phyloP scores from a whole-genome alignment of 2,113 vertebrate species.

The Nothoprocta pentlandii region DNA sequence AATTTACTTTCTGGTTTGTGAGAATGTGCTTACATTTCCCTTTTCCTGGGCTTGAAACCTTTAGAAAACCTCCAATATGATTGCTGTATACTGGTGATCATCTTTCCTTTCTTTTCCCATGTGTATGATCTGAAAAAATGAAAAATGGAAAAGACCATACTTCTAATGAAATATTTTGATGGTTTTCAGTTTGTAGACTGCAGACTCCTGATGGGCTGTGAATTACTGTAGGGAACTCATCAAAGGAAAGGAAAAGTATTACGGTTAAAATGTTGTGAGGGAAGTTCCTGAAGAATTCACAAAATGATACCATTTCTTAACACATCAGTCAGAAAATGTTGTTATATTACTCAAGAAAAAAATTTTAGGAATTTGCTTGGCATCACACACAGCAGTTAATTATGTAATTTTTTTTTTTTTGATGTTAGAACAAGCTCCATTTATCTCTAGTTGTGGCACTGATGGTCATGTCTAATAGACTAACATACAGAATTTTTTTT shows the following conservation, averaged over 20 bases:
- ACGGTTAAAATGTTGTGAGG: not conserved
- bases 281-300: not conserved
- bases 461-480: not conserved
- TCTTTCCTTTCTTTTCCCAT: not conserved
- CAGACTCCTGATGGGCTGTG: not conserved
- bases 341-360: not conserved
- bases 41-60: not conserved
- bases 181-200: fast-evolving
- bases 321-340: not conserved
- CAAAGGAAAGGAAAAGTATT: not conserved
- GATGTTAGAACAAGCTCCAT: not conserved
- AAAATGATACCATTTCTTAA: not conserved
- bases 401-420: not conserved
- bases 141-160: not conserved
- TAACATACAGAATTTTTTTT: not conserved
- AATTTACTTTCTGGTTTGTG: not conserved
- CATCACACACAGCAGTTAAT: not conserved
- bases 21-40: not conserved
- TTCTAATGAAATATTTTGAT: not conserved
- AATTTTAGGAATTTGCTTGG: not conserved
- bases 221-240: not conserved
- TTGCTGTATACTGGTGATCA: not conserved
- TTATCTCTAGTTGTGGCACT: not conserved
- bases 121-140: not conserved
- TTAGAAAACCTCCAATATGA: not conserved